phyloP scores from a whole-genome alignment of 2,888 invertebrate genomes.

The Chaetogeoica ovagalla region DNA sequence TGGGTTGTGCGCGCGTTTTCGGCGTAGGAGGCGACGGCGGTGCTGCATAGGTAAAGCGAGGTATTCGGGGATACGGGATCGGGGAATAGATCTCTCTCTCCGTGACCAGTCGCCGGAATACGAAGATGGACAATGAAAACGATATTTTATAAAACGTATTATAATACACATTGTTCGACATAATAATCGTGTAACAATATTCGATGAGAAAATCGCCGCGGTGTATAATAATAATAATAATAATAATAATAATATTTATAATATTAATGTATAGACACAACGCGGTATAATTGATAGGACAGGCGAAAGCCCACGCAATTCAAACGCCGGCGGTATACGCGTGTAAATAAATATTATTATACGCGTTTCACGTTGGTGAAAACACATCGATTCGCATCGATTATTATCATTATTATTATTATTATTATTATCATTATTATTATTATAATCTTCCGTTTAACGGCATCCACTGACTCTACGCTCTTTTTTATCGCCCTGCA shows the following conservation, averaged over 20 bases:
- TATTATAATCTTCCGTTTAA: too few relatives aligned
- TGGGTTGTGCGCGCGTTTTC: neutral
- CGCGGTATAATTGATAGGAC: neutral
- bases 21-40: constrained; percentile 12
- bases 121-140: constrained; percentile 11
- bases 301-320: neutral
- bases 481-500: too few relatives aligned
- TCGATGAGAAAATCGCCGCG: neutral
- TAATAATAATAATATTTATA: too few relatives aligned
- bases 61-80: neutral
- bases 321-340: too few relatives aligned
- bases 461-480: too few relatives aligned
- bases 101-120: neutral
- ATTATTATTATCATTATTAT: too few relatives aligned
- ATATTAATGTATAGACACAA: neutral
- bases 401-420: too few relatives aligned
- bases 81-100: too few relatives aligned
- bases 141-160: neutral
- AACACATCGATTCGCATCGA: too few relatives aligned
- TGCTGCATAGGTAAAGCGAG: constrained; percentile 11
- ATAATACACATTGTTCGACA: neutral
- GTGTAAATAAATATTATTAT: too few relatives aligned
- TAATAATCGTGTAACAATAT: neutral
- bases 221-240: neutral
- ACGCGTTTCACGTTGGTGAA: too few relatives aligned